Base-by-base conservation (phyloP, 2,888 invertebrate species). In the Macrosoma leucophasiata region DNA sequence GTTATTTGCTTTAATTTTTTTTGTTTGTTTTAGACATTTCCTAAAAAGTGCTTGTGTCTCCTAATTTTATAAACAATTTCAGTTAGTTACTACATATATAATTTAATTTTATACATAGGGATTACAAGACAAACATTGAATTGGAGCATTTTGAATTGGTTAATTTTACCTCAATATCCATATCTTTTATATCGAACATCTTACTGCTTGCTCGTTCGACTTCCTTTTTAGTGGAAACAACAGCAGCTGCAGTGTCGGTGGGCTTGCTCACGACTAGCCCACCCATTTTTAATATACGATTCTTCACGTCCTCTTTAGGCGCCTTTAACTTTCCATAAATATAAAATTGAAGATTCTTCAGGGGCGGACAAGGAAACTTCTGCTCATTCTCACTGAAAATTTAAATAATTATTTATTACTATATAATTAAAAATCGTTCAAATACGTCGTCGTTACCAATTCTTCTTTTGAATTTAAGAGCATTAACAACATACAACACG, bases 261-360 rank as follows among this genome's bases (percentile, higher is more conserved):
- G 94, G 78, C 62, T 90, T 91, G 2, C 81, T 79, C 0, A 84
- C 82, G 1, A 93, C 87, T 41, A 87, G 88, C 0, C 96, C 97
- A 1, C 97, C 97, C 30, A 95, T 65, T 39, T 88, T 87, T 12
- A 86, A 61, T 22, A 98, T 90, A 24, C 88, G 85, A 20, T 86
- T 86, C 49, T 91, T 93, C 1, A 94, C 48, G 0, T 86, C 86
- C 0, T 89, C 88, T 49, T 90, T 90, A 4, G 81, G 75, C 4
- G 68, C 65, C 18, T 85, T 65, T 17, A 87, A 68, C 33, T 87
- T 81, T 0, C 90, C 90, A 30, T 89, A 74, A 13, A 94, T 62
- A 20, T 89, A 89, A 71, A 97, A 93, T 55, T 91, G 89, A 70
- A 96, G 88, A 40, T 92, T 89, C 50, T 91, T 91, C 11, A 97